Base-by-base conservation (phyloP, 2,888 invertebrate genomes). In the Plebejus melissa region DNA sequence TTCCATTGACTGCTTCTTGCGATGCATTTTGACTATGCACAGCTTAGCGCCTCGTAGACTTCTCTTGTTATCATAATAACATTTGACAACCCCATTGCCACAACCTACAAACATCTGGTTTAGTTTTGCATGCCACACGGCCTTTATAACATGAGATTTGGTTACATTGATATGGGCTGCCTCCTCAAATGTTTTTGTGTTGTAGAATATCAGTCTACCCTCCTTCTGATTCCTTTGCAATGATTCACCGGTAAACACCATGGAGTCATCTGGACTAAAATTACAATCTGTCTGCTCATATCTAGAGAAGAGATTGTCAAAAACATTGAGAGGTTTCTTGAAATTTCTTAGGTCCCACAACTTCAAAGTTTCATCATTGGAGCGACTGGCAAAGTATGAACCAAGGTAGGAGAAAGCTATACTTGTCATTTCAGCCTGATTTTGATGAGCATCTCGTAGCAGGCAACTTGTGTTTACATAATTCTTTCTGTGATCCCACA, bases 101-200 rank as follows among this genome's bases (percentile, higher is more conserved):
- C 98, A 97, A 0, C 98, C 98, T 0, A 98, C 96, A 79, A 99
- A 97, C 69, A 99, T 96, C 87, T 99, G 99, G 86, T 99, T 99
- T n/a, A 99, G 90, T 86, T 98, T 98, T 0, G 99, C 97, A 90
- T 99, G 99, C 99, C 99, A 99, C 0, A 97, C 87, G 0, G 96
- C 95, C 85, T 98, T 97, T 1, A 99, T 97, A 0, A 98, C 96
- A 80, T 97, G 97, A 0, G 97, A 96, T 82, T 96, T 95, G 0
- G 96, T 95, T 0, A 98, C 97, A 9, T 96, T 95, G 76, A 99
- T 95, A 78, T 96, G 95, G 65, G 96, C 95, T 0, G 97, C 94
- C 50, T 95, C 84, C 36, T 97, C 95, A 81, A 97, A 97, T 0
- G 96, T 97, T 76, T 96, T 95, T 0, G 97, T 94, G 81, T 97